Evolutionary conservation across 2,797 vertebrate genomes (phyloP).

Genomic region (Pseudochaenichthys georgianus): DNA sequence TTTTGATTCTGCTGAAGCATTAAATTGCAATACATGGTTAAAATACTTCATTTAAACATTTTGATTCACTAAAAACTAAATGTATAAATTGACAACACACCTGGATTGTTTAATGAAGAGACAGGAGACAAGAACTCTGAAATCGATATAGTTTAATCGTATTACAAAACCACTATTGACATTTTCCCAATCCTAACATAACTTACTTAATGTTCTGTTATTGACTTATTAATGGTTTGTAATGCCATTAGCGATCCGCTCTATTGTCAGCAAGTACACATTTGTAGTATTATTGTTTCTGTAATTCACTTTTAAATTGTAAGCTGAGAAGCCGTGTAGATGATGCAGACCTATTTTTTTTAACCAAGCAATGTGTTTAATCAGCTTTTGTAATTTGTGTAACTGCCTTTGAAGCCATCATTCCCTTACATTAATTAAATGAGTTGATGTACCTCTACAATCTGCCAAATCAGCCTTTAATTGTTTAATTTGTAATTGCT

Average conservation of each 20-base stretch:
- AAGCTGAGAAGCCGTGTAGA: not conserved
- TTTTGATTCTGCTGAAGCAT: constrained; percentile 59
- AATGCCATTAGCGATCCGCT: no score
- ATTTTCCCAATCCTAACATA: no score
- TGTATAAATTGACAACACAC: no score
- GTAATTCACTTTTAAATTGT: not conserved
- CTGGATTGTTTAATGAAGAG: no score
- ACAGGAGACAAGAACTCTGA: no score
- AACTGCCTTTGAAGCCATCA: not conserved
- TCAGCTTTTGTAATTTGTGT: not conserved
- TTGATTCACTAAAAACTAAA: constrained; percentile 41
- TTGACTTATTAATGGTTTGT: no score
- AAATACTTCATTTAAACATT: constrained; percentile 35
- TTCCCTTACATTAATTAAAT: not conserved
- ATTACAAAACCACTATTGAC: no score
- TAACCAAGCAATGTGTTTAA: no score
- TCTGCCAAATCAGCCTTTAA: not conserved
- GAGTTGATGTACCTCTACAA: not conserved
- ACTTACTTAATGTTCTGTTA: no score
- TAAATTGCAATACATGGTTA: constrained; percentile 61
- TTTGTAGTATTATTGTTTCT: not conserved
- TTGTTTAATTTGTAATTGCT: not conserved
- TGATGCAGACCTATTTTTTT: fast-evolving
- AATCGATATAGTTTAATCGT: no score
- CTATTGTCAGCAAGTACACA: not conserved